Evolutionary conservation across 2,888 invertebrate genomes (phyloP).

Genomic region (Hypena proboscidalis): DNA sequence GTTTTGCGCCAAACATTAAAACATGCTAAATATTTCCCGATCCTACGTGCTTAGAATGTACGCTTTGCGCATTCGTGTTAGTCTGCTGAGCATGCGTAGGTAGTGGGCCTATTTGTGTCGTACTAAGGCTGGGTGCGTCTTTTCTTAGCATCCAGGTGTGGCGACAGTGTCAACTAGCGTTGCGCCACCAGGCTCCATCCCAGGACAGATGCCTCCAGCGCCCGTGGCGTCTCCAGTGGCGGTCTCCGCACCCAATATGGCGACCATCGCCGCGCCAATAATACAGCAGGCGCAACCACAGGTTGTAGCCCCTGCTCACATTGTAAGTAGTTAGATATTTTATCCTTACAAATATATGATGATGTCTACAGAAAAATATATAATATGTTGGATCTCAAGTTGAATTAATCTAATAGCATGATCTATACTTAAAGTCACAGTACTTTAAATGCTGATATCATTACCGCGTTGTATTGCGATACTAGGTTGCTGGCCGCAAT

Average conservation of each 20-base stretch:
- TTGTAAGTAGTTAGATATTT: conserved; percentile 34
- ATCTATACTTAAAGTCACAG: too few relatives aligned
- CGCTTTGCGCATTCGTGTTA: conserved; percentile 31
- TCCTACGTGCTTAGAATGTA: conserved; percentile 45
- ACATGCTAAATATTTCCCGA: conserved; percentile 24
- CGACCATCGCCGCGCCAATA: conserved; percentile 45
- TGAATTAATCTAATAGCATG: too few relatives aligned
- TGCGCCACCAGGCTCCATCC: conserved; percentile 62
- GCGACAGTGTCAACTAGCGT: conserved; percentile 74
- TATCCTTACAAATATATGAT: too few relatives aligned
- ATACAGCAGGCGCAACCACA: conserved; percentile 41
- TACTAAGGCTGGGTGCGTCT: conserved; percentile 16
- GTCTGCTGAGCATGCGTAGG: conserved; percentile 18
- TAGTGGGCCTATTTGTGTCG: too few relatives aligned
- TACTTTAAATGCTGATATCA: too few relatives aligned
- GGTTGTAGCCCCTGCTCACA: conserved; percentile 59
- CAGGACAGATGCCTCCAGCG: conserved; percentile 56
- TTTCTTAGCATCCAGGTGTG: conserved; percentile 70
- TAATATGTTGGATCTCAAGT: too few relatives aligned
- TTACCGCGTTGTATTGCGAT: too few relatives aligned
- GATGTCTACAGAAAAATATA: too few relatives aligned
- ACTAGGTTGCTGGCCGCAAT: too few relatives aligned
- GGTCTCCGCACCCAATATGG: conserved; percentile 50
- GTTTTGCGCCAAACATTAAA: conserved; percentile 37
- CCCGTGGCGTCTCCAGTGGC: conserved; percentile 49